Evolutionary conservation across 2,888 invertebrate species (phyloP).

Genomic region (Cataglyphis altisquamis): DNA sequence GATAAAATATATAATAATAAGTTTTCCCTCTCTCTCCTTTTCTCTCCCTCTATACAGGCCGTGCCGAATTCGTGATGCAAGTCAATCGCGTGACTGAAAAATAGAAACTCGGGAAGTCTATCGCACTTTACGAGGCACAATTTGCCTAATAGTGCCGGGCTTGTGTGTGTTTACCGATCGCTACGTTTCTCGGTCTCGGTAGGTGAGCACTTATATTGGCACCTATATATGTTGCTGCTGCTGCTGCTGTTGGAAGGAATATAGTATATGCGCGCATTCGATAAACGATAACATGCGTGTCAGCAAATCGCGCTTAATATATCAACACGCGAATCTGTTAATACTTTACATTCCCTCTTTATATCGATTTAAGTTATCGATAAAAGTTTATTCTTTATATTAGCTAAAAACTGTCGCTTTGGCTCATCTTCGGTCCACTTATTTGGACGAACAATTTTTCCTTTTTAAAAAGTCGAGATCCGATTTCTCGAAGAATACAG

Average conservation of each 20-base stretch:
- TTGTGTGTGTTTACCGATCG: constrained; percentile 25
- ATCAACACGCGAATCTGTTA: constrained; percentile 8
- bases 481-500: neutral
- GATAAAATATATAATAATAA: neutral
- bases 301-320: constrained; percentile 19
- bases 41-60: constrained; percentile 25
- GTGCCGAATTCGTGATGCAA: constrained; percentile 44
- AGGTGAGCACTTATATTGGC: neutral
- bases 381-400: neutral
- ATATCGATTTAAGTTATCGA: neutral
- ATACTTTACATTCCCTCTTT: constrained; percentile 24
- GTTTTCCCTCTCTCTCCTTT: neutral
- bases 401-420: neutral
- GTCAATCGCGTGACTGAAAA: constrained; percentile 49
- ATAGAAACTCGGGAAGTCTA: constrained; percentile 16
- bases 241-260: neutral
- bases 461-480: neutral
- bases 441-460: neutral
- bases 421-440: neutral
- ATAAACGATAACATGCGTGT: neutral
- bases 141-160: constrained; percentile 40
- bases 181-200: neutral
- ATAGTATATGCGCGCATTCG: neutral
- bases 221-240: neutral
- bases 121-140: constrained; percentile 40